Evolutionary conservation across 2,888 invertebrate species (phyloP), one percentile per base, ranked within the genome.

Genomic region (Candidula unifasciata): DNA sequence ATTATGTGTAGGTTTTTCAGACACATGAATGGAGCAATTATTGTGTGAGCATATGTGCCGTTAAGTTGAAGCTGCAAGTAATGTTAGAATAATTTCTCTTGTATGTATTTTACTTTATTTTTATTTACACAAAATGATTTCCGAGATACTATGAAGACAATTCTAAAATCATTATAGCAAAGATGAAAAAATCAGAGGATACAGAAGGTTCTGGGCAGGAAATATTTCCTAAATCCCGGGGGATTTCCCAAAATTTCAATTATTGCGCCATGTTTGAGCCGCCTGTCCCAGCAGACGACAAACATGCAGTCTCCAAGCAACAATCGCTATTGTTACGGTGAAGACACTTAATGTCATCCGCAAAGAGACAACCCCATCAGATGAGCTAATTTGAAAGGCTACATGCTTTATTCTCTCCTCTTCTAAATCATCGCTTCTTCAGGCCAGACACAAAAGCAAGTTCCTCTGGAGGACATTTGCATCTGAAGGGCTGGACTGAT

Each of bases 331-430:
- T 69, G 69, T 69, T 68, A 68, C 18, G 6, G 21, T 80, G 80
- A 80, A 37, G 54, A 21, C 80, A 80, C 80, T 82, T 27, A n/a
- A 60, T 71, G 78, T 78, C 68, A 77, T 35, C 57, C 30, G 10
- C 27, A 60, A 57, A 8, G 60, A 60, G 64, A 76, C 13, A 74
- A 52, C 52, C 44, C 52, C 44, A 37, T 30, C 30, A 44, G 54
- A 37, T 44, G 35, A 52, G 44, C 80, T 54, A 30, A 69, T 80
- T 69, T 18, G 13, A 80, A 30, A 64, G 30, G 13, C 33, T 33
- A 16, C 30, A 77, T 16, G 33, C 27, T 64, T 64, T 66, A 18
- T 64, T 35, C 37, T 44, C 44, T 44, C 13, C 0, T 33, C 27
- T 68, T 44, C 37, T 0, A 2, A 16, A 27, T 27, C 64, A 21